Evolutionary conservation across 2,113 vertebrate genomes (phyloP), one percentile per base, ranked within the genome.

Genomic region (Coregonus clupeaformis): DNA sequence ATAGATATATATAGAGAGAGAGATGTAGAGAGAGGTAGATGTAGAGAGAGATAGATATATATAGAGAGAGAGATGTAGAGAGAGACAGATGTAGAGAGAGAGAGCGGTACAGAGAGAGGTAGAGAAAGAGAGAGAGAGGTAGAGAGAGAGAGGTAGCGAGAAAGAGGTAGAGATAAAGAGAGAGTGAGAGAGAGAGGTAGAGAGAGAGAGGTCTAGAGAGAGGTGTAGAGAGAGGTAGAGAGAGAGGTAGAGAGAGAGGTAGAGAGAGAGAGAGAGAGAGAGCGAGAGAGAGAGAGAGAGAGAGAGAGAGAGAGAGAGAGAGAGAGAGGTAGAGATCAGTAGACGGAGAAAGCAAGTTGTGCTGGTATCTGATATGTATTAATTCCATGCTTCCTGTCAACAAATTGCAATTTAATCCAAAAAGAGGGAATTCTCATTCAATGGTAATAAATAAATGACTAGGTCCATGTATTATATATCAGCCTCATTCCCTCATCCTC

Each of bases 351-450:
- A 68, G 79, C 36, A 32, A 59, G 75, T 52, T n/a, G 70, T 74
- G 85, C 87, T 90, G 86, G 89, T 88, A 90, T 94, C 92, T 93
- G 91, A 92, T 94, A 93, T 94, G 90, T 94, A 94, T 94, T 93
- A 93, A 94, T 94, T 94, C 93, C 93, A 93, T 93, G 93, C 92
- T 92, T 88, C 91, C 89, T 92, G 92, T 93, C 92, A 94, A 94
- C 93, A 94, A 93, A 94, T 94, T 93, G 93, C 93, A 93, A 92
- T 94, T 94, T 93, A 94, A 94, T 94, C 93, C 91, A 91, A 92
- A 92, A 92, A 92, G 89, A 36, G 91, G 89, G 91, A 91, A 92
- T 92, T 93, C 93, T 94, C 93, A 93, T 93, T 94, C 90, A 91
- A 88, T 86, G 87, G 90, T 94, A 91, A 94, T 94, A 94, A 94